These are phyloP conservation scores for Aurelia coerulea DNA, from an alignment of 30 jellyfish, hydroid and myxozoan genomes.

Conservation along the genomic window DNA sequence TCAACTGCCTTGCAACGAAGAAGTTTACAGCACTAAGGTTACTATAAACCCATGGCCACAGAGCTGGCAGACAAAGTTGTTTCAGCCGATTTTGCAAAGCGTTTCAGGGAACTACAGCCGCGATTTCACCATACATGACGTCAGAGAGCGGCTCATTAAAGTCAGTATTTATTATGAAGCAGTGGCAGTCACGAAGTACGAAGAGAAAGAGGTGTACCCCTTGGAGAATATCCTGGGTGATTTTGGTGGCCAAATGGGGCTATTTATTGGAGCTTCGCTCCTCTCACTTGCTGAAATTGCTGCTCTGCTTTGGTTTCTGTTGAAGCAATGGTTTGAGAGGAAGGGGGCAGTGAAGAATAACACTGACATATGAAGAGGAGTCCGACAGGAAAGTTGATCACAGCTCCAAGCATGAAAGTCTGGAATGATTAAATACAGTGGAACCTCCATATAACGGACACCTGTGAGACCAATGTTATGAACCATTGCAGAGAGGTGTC, in stretches of 20 bases:
- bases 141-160: constrained; percentile 13
- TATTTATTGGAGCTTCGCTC: constrained; percentile 15
- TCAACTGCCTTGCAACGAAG: constrained; percentile 29
- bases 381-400: too few species aligned
- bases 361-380: too few species aligned
- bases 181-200: not conserved
- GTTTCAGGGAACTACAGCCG: constrained; percentile 11
- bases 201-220: not conserved
- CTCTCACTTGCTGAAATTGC: constrained; percentile 2
- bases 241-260: constrained; percentile 30
- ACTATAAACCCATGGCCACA: constrained; percentile 42
- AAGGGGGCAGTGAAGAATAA: too few species aligned
- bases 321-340: too few species aligned
- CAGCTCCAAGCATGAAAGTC: too few species aligned
- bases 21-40: not conserved
- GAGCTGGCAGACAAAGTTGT: constrained; percentile 6
- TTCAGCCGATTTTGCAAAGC: not conserved
- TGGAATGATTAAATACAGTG: too few species aligned
- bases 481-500: too few species aligned
- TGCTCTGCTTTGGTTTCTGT: not conserved
- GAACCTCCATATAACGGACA: too few species aligned
- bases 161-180: constrained; percentile 28
- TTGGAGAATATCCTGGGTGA: not conserved
- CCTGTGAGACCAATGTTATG: too few species aligned
- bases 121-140: not conserved